Conservation (phyloP, 2,888 invertebrate species). For the Pachycephus smyrnensis region DNA sequence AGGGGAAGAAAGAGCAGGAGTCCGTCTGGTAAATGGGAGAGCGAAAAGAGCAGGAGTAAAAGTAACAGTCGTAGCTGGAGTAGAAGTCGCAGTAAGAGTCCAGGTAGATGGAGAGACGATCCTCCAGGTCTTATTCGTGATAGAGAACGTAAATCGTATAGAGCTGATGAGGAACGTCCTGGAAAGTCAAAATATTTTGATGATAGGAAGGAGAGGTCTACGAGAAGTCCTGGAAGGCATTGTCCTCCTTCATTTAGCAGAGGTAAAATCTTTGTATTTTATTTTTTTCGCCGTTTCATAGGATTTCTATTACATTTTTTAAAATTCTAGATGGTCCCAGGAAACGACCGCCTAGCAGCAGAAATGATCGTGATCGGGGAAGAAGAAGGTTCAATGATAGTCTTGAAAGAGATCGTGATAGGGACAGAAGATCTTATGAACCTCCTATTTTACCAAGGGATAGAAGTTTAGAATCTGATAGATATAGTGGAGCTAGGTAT, state of each 20-base stretch:
- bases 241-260: slow-evolving; percentile 15
- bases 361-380: slow-evolving; percentile 44
- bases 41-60: slow-evolving; percentile 47
- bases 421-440: slow-evolving; percentile 52
- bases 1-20: slow-evolving; percentile 37
- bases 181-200: slow-evolving; percentile 36
- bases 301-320: neutral
- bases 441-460: slow-evolving; percentile 58
- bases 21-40: slow-evolving; percentile 50
- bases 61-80: slow-evolving; percentile 56
- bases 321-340: neutral
- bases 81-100: slow-evolving; percentile 57
- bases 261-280: neutral
- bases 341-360: slow-evolving; percentile 28
- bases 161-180: slow-evolving; percentile 43
- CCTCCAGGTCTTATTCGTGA: neutral
- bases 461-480: slow-evolving; percentile 42
- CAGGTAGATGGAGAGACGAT: slow-evolving; percentile 48
- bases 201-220: slow-evolving; percentile 51
- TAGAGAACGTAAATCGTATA: slow-evolving; percentile 29
- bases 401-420: slow-evolving; percentile 44
- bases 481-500: slow-evolving; percentile 25
- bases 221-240: slow-evolving; percentile 50
- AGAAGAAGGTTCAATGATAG: slow-evolving; percentile 41
- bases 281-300: neutral